Evolutionary conservation across 2,888 invertebrate genomes (phyloP).

Genomic region (Luperina nickerlii): DNA sequence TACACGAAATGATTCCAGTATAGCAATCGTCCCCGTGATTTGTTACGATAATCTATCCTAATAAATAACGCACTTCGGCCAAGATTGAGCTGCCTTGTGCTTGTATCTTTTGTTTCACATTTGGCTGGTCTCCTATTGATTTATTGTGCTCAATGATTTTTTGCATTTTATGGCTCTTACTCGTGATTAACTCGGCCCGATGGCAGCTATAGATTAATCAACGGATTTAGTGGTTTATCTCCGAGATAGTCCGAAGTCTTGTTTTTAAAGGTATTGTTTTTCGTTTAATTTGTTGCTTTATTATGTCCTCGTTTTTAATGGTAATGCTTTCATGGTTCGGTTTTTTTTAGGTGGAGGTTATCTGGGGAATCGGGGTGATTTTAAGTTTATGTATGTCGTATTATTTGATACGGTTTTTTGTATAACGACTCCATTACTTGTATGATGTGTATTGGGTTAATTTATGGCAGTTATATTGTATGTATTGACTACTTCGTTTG

Average conservation of each 20-base stretch:
- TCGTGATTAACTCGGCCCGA: conserved; percentile 63
- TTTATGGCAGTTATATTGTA: background rate
- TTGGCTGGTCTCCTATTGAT: conserved; percentile 72
- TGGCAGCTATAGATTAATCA: conserved; percentile 68
- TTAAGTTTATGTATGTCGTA: conserved; percentile 43
- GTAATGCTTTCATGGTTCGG: conserved; percentile 50
- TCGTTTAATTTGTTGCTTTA: conserved; percentile 65
- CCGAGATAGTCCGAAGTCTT: conserved; percentile 44
- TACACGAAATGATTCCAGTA: conserved; percentile 88
- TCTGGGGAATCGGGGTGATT: conserved; percentile 46
- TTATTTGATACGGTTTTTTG: conserved; percentile 37
- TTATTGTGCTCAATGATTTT: conserved; percentile 76
- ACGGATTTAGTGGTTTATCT: conserved; percentile 62
- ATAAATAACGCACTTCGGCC: conserved; percentile 88
- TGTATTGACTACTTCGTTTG: background rate
- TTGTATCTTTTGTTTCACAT: conserved; percentile 76
- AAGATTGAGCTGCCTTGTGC: conserved; percentile 87
- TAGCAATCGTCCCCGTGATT: conserved; percentile 86
- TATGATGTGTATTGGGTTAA: background rate
- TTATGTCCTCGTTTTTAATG: conserved; percentile 63
- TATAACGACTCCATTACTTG: conserved; percentile 49
- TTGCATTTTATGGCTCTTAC: conserved; percentile 73
- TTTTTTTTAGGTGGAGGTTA: conserved; percentile 44
- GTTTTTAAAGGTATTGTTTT: conserved; percentile 59
- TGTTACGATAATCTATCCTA: conserved; percentile 89